Conservation (phyloP, 1,140 invertebrate species). For the Diachasmimorpha longicaudata region DNA sequence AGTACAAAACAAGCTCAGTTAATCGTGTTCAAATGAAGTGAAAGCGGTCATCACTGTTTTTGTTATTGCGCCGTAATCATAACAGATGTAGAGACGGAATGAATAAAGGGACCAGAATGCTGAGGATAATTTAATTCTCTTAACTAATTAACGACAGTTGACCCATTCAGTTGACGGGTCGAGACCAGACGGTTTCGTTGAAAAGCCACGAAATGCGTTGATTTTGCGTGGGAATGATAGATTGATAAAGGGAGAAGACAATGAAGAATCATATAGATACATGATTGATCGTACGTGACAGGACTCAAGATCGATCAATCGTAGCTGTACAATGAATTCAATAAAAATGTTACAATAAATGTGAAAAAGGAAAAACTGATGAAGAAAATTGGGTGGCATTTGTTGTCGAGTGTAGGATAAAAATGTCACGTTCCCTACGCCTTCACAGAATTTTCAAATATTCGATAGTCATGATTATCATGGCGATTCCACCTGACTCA, state of each 20-base stretch:
- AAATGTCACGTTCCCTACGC: no score
- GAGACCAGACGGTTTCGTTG: conserved; percentile 18
- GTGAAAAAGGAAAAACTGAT: no score
- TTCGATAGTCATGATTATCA: no score
- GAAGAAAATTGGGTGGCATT: no score
- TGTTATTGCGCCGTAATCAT: background rate
- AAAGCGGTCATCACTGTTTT: background rate
- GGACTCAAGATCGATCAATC: background rate
- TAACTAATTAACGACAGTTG: conserved; percentile 33
- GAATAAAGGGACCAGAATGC: background rate
- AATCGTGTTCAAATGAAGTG: background rate
- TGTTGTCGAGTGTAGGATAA: no score
- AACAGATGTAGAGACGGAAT: background rate
- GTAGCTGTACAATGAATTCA: no score
- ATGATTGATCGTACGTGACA: conserved; percentile 27
- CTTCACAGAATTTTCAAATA: no score
- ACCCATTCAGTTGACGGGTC: conserved; percentile 33
- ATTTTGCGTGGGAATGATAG: conserved; percentile 44
- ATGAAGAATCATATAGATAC: background rate
- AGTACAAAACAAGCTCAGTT: conserved; percentile 21
- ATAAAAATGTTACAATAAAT: no score
- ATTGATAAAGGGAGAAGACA: background rate
- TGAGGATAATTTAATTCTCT: conserved; percentile 29
- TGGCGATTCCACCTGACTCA: no score
- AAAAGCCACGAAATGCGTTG: conserved; percentile 33